Conservation (phyloP, 2,888 invertebrate genomes). For the Steinernema scapterisci region DNA sequence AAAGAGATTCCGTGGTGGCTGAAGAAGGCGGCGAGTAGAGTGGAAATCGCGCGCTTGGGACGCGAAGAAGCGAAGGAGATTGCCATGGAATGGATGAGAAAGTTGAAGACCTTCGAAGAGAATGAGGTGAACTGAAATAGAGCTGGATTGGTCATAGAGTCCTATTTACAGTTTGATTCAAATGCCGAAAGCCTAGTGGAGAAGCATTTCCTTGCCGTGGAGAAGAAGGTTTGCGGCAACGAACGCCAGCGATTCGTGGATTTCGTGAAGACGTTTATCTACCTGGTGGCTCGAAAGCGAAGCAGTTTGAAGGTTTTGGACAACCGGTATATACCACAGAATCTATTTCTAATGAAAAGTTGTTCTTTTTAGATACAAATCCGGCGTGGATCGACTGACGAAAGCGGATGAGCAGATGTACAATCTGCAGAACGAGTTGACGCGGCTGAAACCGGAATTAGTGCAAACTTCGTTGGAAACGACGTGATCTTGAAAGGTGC, state of each 20-base stretch:
- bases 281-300: slow-evolving; percentile 37
- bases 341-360: too few relatives aligned
- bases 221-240: not conserved
- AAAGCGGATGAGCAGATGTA: slow-evolving; percentile 61
- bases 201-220: not conserved
- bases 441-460: slow-evolving; percentile 58
- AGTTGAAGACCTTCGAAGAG: not conserved
- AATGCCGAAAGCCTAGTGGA: not conserved
- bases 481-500: slow-evolving; percentile 46
- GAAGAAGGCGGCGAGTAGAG: not conserved
- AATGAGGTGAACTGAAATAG: not conserved
- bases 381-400: slow-evolving; percentile 60
- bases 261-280: slow-evolving; percentile 35
- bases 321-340: slow-evolving; percentile 38
- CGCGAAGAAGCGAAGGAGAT: slow-evolving; percentile 2
- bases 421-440: slow-evolving; percentile 55
- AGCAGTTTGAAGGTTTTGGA: slow-evolving; percentile 46
- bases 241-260: slow-evolving; percentile 34
- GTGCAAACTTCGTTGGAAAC: slow-evolving; percentile 61
- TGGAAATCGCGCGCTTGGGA: not conserved
- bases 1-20: not conserved
- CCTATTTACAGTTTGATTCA: not conserved
- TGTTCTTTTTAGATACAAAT: slow-evolving; percentile 49
- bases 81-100: not conserved
- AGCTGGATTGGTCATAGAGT: not conserved